Evolutionary conservation across 2,113 vertebrate species (phyloP), one percentile per base, ranked within the genome.

Genomic region (Peromyscus californicus): DNA sequence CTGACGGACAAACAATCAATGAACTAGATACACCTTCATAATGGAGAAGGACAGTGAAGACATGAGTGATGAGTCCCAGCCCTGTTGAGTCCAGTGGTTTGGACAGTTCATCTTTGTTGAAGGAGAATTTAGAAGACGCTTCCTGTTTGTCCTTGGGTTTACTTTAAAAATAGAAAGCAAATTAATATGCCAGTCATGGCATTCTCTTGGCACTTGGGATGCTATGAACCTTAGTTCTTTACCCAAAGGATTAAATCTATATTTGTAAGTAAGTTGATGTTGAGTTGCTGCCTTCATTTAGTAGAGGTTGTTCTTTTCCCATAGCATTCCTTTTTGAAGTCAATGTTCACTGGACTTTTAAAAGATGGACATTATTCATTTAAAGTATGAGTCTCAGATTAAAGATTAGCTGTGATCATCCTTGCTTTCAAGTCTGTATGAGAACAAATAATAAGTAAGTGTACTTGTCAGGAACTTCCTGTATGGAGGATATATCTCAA

Each of bases 1-100:
- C 99, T 98, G 99, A 99, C 91, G 99, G 99, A 95, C 99, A 99
- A 95, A 99, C 99, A 33, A 99, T 99, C 98, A 99, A 99, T 98
- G 99, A 99, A 99, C 97, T 98, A n/a, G 99, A 99, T 97, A 99
- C 99, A 86, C 99, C 99, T 89, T 99, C 99, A 90, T 99, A 99
- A 99, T 99, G 98, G 99, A 99, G 99, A 99, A 99, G 99, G 99
- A 99, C 95, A 98, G 99, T 61, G 45, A 96, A 98, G 99, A 99
- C 98, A 99, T 98, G 7, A 99, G 99, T 5, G 99, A 99, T 51
- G 99, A 99, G 96, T 99, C 99, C 98, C 99, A 99, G 94, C 99
- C 99, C 98, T 82, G 59, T 59, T 39, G 78, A 69, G 12, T 80
- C 69, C 90, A 93, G 54, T 63, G 61, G 97, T 84, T 63, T 51